Percentiles rank a stretch among this genome's conserved stretches.
Conservation (phyloP, 2,113 vertebrate genomes). For the Bos taurus region ARS-UCD2.0 NC_037336.1:60014501-60015000, state of each 20-base stretch:
- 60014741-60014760: too few relatives aligned
- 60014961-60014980: not conserved
- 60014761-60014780: accelerated
- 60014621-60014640: too few relatives aligned
- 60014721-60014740: too few relatives aligned
- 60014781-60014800: too few relatives aligned
- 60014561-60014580: not conserved
- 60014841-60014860: not conserved
- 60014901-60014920: not conserved
- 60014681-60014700: too few relatives aligned
- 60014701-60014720: too few relatives aligned
- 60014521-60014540: not conserved
- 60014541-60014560: not conserved
- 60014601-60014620: too few relatives aligned
- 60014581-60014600: too few relatives aligned
- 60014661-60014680: too few relatives aligned
- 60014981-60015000: not conserved
- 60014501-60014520: not conserved
- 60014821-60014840: too few relatives aligned
- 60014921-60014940: not conserved
- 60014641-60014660: too few relatives aligned
- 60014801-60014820: accelerated
- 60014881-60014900: not conserved
- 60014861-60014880: not conserved
- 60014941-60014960: not conserved